Evolutionary conservation across 2,888 invertebrate genomes (phyloP), one percentile per base, ranked within the genome.

Genomic region (Chloroclystis v-ata): DNA sequence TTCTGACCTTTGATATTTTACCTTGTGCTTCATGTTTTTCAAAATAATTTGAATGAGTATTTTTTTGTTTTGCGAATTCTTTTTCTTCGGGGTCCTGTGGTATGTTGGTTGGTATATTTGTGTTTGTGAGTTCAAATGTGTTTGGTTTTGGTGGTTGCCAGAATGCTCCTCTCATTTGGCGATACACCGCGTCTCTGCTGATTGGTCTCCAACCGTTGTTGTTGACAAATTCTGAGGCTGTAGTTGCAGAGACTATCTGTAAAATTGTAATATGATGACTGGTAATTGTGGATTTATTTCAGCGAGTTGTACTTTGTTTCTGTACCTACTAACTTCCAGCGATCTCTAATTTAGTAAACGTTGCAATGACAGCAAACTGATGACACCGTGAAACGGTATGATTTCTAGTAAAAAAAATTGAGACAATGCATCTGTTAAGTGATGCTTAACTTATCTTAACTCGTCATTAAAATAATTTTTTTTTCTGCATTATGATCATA

Each of bases 191-290:
- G 8, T 56, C 55, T 37, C 25, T 46, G 7, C 43, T 51, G 6
- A 61, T 51, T 5, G 60, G 60, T 6, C 50, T 35, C 60, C 60
- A 61, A 2, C 54, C 59, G 38, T 56, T 44, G 11, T 28, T 28
- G 5, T 37, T 32, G 7, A 39, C 43, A 11, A 42, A 43, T 11
- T 52, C 43, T 14, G 43, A 35, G 39, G 46, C 37, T 9, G 41
- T 10, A 1, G 24, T 26, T 25, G 39, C 33, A 37, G 14, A 20
- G 8, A 29, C 5, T 2, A 52, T 28, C 60, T 60, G 49, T 8
- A 56, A 59, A 33, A n/a, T 4, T 16, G 1, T 4, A 10, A 11
- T 4, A 4, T 28, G 6, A 1, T 11, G 4, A 28, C n/a, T n/a
- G n/a, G n/a, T n/a, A n/a, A n/a, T n/a, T n/a, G n/a, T n/a, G n/a